A percentile compares a stretch with the other conserved stretches of the same genome.
Evolutionary conservation across 2,113 vertebrate species (phyloP).

Genomic region (Misgurnus mizolepis): DNA sequence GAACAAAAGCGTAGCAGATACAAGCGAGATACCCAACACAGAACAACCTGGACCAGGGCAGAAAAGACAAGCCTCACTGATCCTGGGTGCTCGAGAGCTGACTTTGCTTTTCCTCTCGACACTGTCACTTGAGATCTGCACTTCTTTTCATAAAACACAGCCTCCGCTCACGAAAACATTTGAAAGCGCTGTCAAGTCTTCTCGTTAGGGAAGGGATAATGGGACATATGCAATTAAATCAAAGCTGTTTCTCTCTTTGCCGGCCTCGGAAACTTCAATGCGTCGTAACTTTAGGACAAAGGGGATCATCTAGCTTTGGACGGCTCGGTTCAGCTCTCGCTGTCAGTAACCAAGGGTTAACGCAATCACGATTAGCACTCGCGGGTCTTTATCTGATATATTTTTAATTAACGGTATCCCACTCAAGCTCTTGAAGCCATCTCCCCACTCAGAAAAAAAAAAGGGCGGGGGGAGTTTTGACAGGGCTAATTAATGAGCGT

Average conservation of each 20-base stretch:
- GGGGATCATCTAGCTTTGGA: slow-evolving; percentile 65
- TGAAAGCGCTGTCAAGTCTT: slow-evolving; percentile 73
- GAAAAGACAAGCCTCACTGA: slow-evolving; percentile 23
- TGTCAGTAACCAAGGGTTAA: slow-evolving; percentile 69
- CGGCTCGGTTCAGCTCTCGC: slow-evolving; percentile 60
- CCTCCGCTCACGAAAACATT: slow-evolving; percentile 57
- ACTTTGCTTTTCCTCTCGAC: slow-evolving; percentile 50
- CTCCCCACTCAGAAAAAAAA: slow-evolving; percentile 62
- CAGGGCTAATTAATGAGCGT: slow-evolving; percentile 82
- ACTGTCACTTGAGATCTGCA: slow-evolving; percentile 61
- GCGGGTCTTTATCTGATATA: slow-evolving; percentile 80
- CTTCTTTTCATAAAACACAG: slow-evolving; percentile 48
- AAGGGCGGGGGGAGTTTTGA: slow-evolving; percentile 76
- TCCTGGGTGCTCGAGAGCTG: slow-evolving; percentile 39
- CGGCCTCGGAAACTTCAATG: slow-evolving; percentile 71
- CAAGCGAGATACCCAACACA: neutral
- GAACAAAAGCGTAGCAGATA: slow-evolving; percentile 37
- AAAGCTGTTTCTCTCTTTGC: slow-evolving; percentile 57
- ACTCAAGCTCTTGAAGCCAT: slow-evolving; percentile 78
- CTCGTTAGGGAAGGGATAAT: slow-evolving; percentile 60
- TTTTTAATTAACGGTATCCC: slow-evolving; percentile 83
- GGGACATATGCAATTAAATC: slow-evolving; percentile 73
- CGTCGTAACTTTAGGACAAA: slow-evolving; percentile 72
- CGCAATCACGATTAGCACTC: slow-evolving; percentile 66
- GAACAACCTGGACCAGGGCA: slow-evolving; percentile 6